Evolutionary conservation across 2,888 invertebrate genomes (phyloP), one percentile per base, ranked within the genome.

Genomic region (Cyclophora albipunctata): DNA sequence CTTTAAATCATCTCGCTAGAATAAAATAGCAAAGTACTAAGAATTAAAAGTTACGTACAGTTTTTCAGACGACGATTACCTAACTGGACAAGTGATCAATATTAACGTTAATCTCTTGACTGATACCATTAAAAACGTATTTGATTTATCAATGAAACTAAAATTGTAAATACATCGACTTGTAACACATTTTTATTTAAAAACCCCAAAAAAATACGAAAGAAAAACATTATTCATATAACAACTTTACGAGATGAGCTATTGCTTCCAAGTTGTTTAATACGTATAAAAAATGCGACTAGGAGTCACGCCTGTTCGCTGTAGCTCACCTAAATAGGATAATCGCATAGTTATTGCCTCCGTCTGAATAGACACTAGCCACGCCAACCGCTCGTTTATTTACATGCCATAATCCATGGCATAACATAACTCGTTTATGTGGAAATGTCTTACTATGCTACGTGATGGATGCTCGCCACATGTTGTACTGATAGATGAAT

Each of bases 351-450:
- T 84, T 84, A 83, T 81, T 81, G 82, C 78, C 69, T 66, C 74
- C 67, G 78, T 71, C 73, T 74, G 77, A 86, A 86, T 86, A 84
- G 84, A 82, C 80, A 79, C 71, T 69, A 80, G 66, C 82, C 86
- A 87, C 84, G 86, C 86, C 73, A 87, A 80, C 77, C 68, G 80
- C 76, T 86, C 85, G 81, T 87, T 86, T 84, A 80, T 84, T 80
- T 78, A 81, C 75, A 74, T 75, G 75, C 75, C 67, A 73, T 73
- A 76, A 76, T 66, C 69, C 67, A 61, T 65, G 63, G 65, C 63
- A 62, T 67, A 67, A 66, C 75, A 66, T 73, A 72, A 72, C 73
- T 76, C 71, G 71, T 76, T 79, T 79, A 76, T 75, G 76, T 74
- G 74, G 68, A 72, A 77, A 79, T 73, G 74, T 77, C 76, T 78